Evolutionary conservation across 2,797 vertebrate genomes (phyloP), one percentile per base, ranked within the genome.

Genomic region (Coluber constrictor): DNA sequence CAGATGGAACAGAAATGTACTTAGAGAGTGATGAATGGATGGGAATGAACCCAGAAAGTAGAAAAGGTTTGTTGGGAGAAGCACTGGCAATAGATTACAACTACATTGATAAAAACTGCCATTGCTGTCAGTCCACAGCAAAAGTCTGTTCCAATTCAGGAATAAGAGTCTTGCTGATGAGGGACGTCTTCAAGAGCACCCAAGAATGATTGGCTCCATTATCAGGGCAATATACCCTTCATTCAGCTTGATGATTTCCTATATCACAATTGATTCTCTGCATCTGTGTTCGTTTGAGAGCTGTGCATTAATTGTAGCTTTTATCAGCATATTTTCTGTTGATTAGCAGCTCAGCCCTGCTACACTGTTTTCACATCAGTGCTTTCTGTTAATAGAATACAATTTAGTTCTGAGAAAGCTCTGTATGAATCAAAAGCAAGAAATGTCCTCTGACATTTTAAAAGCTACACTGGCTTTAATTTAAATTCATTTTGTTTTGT

Each of bases 1-100:
- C 86, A 88, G 63, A 88, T 63, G 86, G 63, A 56, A 87, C 25
- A 51, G 51, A 87, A 70, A 89, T 56, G 32, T 89, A 92, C 70
- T 91, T 66, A 88, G 83, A 43, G 86, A 55, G 54, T 92, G 90
- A 86, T 70, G 66, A 90, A 94, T 94, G 66, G 93, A 63, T 89
- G 70, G 87, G 88, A 91, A 90, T 89, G 56, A 93, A 88, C 23
- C 12, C 13, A 79, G 91, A 91, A 56, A 57, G 29, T 90, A 79
- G 60, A 61, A 87, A 59, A 86, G 15, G 15, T 10, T 15, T 83
- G 66, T 70, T 51, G 83, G 89, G 86, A 92, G 83, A 86, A 90
- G 86, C 89, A 59, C 59, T 0, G 37, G 59, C 63, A 92, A 86
- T 89, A 70, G 89, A 91, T 89, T 86, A 89, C 61, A 91, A 55